These are phyloP conservation scores for Platycnemis pennipes DNA, from an alignment of 2,888 invertebrate genomes.

Conservation along the genomic window DNA sequence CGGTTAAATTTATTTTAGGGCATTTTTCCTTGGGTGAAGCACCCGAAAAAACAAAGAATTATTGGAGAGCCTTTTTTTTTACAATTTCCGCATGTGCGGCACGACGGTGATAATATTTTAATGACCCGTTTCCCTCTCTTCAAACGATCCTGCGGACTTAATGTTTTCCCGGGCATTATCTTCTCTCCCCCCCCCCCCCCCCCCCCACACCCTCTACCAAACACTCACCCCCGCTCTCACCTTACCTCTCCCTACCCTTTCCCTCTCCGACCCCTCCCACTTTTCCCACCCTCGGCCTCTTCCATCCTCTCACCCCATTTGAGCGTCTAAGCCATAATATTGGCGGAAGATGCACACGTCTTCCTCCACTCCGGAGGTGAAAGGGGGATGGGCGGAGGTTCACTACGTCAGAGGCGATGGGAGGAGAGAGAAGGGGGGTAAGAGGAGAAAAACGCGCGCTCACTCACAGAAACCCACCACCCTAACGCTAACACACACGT, in stretches of 20 bases:
- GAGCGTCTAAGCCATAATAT: not conserved
- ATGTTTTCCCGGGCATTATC: not conserved
- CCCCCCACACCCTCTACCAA: not conserved
- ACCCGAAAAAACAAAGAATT: not conserved
- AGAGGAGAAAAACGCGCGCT: not conserved
- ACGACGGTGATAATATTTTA: not conserved
- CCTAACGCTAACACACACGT: not conserved
- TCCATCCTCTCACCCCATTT: not conserved
- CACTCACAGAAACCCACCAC: not conserved
- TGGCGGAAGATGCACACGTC: not conserved
- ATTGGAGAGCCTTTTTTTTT: not conserved
- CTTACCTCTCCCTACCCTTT: not conserved
- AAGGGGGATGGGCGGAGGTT: not conserved
- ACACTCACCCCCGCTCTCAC: not conserved
- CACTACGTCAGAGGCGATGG: not conserved
- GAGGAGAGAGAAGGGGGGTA: not conserved
- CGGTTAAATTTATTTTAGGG: not conserved
- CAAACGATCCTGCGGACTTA: not conserved
- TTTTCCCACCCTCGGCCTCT: not conserved
- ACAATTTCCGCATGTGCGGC: constrained; percentile 15
- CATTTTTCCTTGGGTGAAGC: not conserved
- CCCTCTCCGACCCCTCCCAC: not conserved
- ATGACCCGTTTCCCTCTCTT: not conserved
- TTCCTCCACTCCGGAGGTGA: not conserved
- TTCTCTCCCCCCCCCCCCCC: not conserved